These are phyloP conservation scores for Hypsopygia costalis DNA, from an alignment of 2,888 invertebrate genomes.

Conservation along the genomic window DNA sequence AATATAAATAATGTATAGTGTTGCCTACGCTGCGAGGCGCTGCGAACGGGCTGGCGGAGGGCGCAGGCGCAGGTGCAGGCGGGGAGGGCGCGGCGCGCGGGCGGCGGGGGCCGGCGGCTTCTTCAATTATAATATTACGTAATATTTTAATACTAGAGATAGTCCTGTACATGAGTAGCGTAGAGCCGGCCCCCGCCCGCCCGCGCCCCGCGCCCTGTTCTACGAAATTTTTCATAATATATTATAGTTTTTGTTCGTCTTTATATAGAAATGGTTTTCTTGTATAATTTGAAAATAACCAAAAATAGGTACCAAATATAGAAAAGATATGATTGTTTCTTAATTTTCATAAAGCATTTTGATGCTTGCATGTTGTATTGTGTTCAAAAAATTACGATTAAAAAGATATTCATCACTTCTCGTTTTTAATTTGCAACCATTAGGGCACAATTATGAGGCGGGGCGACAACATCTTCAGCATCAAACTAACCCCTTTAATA, in stretches of 20 bases:
- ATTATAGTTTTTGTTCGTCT: constrained; percentile 77
- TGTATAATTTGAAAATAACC: constrained; percentile 75
- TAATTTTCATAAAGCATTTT: constrained; percentile 77
- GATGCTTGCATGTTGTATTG: constrained; percentile 81
- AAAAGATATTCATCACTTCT: constrained; percentile 58
- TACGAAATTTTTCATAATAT: constrained; percentile 75
- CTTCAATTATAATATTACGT: constrained; percentile 37
- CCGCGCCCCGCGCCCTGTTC: constrained; percentile 57
- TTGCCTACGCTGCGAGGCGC: constrained; percentile 21
- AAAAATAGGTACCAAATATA: constrained; percentile 81
- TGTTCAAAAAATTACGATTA: constrained; percentile 79
- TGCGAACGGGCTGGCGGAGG: constrained; percentile 21
- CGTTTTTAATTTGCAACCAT: not conserved
- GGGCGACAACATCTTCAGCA: too few species aligned
- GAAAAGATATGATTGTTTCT: constrained; percentile 75
- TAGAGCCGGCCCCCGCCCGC: constrained; percentile 38
- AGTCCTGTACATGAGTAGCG: constrained; percentile 39
- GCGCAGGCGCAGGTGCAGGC: constrained; percentile 18
- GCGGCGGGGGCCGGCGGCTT: constrained; percentile 24
- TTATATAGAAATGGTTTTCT: constrained; percentile 73
- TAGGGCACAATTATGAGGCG: too few species aligned
- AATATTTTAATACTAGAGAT: constrained; percentile 36
- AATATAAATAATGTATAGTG: constrained; percentile 44
- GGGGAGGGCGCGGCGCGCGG: constrained; percentile 18
- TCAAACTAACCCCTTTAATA: too few species aligned